Percentiles rank a stretch among this genome's conserved stretches.
These are phyloP conservation scores for Blastobasis lacticolella DNA, from an alignment of 2,888 invertebrate genomes.

Conservation along the genomic window DNA sequence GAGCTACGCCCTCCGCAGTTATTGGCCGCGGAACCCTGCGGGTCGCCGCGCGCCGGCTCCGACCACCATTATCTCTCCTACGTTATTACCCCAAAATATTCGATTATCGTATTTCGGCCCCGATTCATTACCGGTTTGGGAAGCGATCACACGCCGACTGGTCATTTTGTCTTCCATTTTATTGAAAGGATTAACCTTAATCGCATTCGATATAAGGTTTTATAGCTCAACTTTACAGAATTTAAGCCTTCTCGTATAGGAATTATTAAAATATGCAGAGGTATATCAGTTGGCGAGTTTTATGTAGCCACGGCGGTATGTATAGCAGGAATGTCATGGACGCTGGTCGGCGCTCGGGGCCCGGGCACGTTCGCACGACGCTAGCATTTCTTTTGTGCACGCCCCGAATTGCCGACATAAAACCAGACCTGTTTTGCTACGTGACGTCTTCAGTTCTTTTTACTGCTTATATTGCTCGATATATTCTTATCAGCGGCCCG, in stretches of 20 bases:
- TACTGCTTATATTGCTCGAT: slow-evolving; percentile 57
- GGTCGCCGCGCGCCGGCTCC: slow-evolving; percentile 10
- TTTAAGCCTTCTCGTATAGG: not conserved
- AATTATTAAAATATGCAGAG: not conserved
- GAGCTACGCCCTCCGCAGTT: slow-evolving; percentile 48
- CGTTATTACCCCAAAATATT: slow-evolving; percentile 31
- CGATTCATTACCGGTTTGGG: slow-evolving; percentile 40
- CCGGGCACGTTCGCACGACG: slow-evolving; percentile 52
- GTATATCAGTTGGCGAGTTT: not conserved
- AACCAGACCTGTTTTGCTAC: slow-evolving; percentile 64
- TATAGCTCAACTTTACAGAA: not conserved
- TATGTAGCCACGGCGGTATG: not conserved
- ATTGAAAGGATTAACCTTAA: slow-evolving; percentile 39
- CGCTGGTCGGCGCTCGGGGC: slow-evolving; percentile 19
- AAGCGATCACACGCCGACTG: slow-evolving; percentile 11
- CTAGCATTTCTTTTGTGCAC: slow-evolving; percentile 71
- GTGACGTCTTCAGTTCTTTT: slow-evolving; percentile 62
- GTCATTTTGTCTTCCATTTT: slow-evolving; percentile 38
- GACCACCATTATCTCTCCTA: slow-evolving; percentile 29
- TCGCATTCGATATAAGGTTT: slow-evolving; percentile 14
- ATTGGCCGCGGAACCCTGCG: slow-evolving; percentile 35
- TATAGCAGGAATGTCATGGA: slow-evolving; percentile 9
- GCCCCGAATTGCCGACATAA: slow-evolving; percentile 70
- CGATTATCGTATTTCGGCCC: slow-evolving; percentile 25
- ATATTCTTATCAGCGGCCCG: slow-evolving; percentile 57